Evolutionary conservation across 2,113 vertebrate species (phyloP).

Genomic region (Leptobrachium leishanense): DNA sequence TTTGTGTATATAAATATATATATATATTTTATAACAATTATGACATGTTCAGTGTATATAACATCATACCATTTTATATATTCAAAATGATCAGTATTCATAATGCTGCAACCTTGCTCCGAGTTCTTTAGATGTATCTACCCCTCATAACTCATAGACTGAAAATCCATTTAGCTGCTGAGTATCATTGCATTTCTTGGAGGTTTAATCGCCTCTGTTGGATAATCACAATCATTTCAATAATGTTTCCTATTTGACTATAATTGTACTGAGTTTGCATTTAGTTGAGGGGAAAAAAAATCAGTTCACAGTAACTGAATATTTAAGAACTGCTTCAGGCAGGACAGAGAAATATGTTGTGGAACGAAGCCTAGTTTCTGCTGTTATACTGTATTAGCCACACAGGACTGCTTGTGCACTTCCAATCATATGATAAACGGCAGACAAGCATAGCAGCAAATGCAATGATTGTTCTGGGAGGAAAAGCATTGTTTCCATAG

Average conservation of each 20-base stretch:
- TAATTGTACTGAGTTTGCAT: constrained; percentile 19
- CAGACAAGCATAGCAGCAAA: constrained; percentile 29
- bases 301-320: constrained; percentile 17
- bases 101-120: too few relatives aligned
- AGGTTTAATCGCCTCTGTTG: not conserved
- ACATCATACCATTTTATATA: too few relatives aligned
- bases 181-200: not conserved
- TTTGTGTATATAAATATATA: too few relatives aligned
- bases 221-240: constrained; percentile 3
- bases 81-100: too few relatives aligned
- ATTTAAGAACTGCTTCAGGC: constrained; percentile 40
- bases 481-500: constrained; percentile 37
- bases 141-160: too few relatives aligned
- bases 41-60: too few relatives aligned
- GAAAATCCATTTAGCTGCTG: not conserved
- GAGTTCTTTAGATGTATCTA: too few relatives aligned
- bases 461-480: constrained; percentile 41
- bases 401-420: constrained; percentile 41
- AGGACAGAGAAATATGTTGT: constrained; percentile 33
- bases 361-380: constrained; percentile 38
- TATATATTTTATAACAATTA: too few relatives aligned
- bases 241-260: not conserved
- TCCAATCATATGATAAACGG: constrained; percentile 38
- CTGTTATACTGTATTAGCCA: constrained; percentile 44
- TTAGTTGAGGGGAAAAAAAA: constrained; percentile 14